phyloP scores from a whole-genome alignment of 1,140 invertebrate genomes.

The Zaprionus ghesquierei region DNA sequence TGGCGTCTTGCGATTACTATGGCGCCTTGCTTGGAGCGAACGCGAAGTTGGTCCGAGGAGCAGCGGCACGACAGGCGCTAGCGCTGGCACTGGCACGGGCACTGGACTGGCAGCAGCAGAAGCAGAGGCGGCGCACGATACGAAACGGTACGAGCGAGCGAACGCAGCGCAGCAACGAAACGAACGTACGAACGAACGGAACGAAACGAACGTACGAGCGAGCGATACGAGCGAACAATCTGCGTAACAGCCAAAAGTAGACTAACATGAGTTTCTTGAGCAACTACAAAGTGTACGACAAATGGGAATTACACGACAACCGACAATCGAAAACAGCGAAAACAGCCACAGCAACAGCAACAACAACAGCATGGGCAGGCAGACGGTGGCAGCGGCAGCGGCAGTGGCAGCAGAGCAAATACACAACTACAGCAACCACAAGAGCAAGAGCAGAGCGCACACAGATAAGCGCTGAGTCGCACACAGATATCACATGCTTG shows the following conservation, averaged over 20 bases:
- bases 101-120: constrained; percentile 1
- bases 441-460: constrained; percentile 8
- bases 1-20: background rate
- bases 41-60: background rate
- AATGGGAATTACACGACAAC: constrained; percentile 83
- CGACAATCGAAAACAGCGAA: constrained; percentile 79
- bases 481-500: constrained; percentile 18
- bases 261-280: constrained; percentile 83
- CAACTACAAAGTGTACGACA: constrained; percentile 83
- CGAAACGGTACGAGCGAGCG: constrained; percentile 18
- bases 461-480: constrained; percentile 17
- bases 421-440: constrained; percentile 12
- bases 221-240: constrained; percentile 73
- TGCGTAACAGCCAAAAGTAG: constrained; percentile 83
- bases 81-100: constrained; percentile 41
- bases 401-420: constrained; percentile 3
- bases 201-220: constrained; percentile 33
- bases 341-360: constrained; percentile 39
- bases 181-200: constrained; percentile 32
- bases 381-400: constrained; percentile 27
- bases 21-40: background rate
- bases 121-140: constrained; percentile 24
- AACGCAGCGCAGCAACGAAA: no score
- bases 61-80: constrained; percentile 22
- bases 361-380: background rate